Evolutionary conservation across 2,888 invertebrate genomes (phyloP).

Genomic region (Tipula confusa): DNA sequence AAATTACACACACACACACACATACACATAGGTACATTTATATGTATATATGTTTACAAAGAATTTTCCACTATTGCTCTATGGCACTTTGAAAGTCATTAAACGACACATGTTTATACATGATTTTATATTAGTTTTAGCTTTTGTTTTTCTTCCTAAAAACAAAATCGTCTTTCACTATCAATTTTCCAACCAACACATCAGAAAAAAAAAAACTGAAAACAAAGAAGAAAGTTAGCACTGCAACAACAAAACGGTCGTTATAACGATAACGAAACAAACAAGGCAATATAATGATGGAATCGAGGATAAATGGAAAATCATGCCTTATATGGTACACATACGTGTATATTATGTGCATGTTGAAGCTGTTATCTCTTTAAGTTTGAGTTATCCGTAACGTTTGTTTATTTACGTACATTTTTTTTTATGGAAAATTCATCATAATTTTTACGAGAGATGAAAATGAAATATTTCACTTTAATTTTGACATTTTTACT

Average conservation of each 20-base stretch:
- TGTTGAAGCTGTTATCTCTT: neutral
- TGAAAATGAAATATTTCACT: neutral
- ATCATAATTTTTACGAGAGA: neutral
- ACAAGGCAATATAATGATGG: neutral
- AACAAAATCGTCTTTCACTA: neutral
- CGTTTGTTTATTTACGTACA: neutral
- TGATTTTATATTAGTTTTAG: constrained; percentile 5
- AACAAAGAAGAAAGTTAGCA: no score
- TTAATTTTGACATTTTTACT: neutral
- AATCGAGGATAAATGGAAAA: constrained; percentile 7
- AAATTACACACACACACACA: neutral
- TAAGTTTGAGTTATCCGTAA: neutral
- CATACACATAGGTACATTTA: neutral
- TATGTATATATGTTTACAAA: no score
- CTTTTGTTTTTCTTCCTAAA: neutral
- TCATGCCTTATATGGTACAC: neutral
- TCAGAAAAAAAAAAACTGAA: neutral
- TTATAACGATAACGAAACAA: neutral
- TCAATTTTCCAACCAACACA: neutral
- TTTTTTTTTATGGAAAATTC: neutral
- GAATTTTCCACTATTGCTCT: neutral
- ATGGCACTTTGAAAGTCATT: constrained; percentile 3
- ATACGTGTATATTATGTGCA: neutral
- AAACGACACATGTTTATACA: constrained; percentile 20
- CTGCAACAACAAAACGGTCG: no score